Base-by-base conservation (phyloP, 2,888 invertebrate species). In the Rambutsinella grinnellia region DNA sequence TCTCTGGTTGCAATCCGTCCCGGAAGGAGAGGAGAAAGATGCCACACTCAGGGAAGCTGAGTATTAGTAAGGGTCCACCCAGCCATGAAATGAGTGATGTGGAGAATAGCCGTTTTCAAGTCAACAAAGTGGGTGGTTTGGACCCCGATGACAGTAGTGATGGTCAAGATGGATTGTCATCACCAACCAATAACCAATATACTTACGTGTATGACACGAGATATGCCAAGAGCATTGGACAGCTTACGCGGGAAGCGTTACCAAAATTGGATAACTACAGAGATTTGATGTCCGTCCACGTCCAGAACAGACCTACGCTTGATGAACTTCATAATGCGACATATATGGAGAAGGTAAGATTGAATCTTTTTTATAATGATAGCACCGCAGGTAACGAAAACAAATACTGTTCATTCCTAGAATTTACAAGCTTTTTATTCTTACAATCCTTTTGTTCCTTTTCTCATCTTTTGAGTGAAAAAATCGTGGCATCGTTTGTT, bases 201-300 rank as follows among this genome's bases (percentile, higher is more conserved):
- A 85, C 85, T 3, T 85, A 85, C 63, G 84, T 82, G 24, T 85
- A 85, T 65, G 85, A 85, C 76, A 84, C 84, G 8, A 66, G 83
- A 8, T 82, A 84, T 53, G 76, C 78, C 68, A 84, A 84, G 36
- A 84, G 91, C 1, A 85, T 92, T 82, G 91, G 91, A 1, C 91
- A 92, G 84, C 88, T 93, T 70, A 92, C 93, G 0, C 83, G 87
- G 36, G 89, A 89, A 81, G 87, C 87, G 3, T 81, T 88, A 5
- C 89, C 89, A 0, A 85, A 87, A 49, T 84, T 86, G 57, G 87
- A 88, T 70, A 86, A 88, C 77, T 89, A 89, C 81, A 81, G 87
- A 47, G 86, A 87, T 81, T 81, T 86, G 46, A 78, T 85, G 65
- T 86, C 86, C 3, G 82, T 86, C 17, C 84, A 85, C 67, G 81